Percentiles rank a stretch among this genome's conserved stretches.
Evolutionary conservation across 2,113 vertebrate genomes (phyloP).

Genomic region (Trichomycterus rosablanca): DNA sequence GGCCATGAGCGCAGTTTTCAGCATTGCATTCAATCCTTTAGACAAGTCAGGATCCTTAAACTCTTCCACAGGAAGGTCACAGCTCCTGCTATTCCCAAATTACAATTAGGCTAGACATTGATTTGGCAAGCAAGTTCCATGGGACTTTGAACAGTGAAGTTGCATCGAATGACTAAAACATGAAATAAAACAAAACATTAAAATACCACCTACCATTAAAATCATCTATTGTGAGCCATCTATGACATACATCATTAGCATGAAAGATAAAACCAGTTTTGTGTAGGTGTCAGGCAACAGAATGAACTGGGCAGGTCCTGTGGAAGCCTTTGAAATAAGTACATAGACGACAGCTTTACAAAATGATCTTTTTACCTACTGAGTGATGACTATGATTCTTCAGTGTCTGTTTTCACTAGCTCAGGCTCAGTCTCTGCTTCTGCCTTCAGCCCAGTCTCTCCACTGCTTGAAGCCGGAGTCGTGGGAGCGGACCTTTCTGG

Average conservation of each 20-base stretch:
- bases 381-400: constrained; percentile 99
- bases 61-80: constrained; percentile 98
- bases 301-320: constrained; percentile 84
- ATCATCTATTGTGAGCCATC: constrained; percentile 83
- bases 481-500: constrained; percentile 75
- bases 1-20: constrained; percentile 62
- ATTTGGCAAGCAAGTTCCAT: constrained; percentile 66
- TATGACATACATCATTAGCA: constrained; percentile 86
- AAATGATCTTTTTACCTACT: constrained; percentile 99
- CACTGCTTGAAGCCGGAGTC: constrained; percentile 77
- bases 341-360: constrained; percentile 99
- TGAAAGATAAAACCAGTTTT: too few species aligned
- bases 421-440: constrained; percentile 94
- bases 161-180: constrained; percentile 78
- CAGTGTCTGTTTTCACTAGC: constrained; percentile 99
- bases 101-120: constrained; percentile 64
- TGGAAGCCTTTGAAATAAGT: constrained; percentile 89
- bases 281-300: constrained; percentile 81
- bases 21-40: constrained; percentile 68
- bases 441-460: constrained; percentile 89
- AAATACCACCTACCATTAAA: constrained; percentile 78
- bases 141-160: constrained; percentile 67
- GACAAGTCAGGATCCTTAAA: constrained; percentile 81
- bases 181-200: constrained; percentile 76
- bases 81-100: constrained; percentile 56